phyloP scores from a whole-genome alignment of 2,797 vertebrate genomes.

The Eulemur coronatus region DNA sequence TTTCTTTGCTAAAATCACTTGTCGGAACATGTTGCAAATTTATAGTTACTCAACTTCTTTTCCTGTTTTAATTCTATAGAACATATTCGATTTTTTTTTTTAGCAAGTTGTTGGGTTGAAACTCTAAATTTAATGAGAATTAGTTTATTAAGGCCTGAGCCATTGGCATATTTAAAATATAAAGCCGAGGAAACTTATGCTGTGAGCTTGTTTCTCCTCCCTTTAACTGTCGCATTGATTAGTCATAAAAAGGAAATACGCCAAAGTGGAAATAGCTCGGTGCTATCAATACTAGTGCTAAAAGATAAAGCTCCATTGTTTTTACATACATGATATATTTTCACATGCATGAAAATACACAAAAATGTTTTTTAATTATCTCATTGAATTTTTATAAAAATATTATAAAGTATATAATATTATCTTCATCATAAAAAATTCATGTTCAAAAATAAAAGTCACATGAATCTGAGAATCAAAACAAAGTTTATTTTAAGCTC shows the following conservation, averaged over 20 bases:
- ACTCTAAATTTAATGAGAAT: background rate
- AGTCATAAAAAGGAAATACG: background rate
- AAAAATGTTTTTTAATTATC: background rate
- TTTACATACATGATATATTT: background rate
- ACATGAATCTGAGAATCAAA: background rate
- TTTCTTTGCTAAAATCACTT: background rate
- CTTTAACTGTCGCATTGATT: background rate
- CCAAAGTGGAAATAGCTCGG: background rate
- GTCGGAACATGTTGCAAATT: background rate
- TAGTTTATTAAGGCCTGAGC: background rate
- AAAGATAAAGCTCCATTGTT: background rate
- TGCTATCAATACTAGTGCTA: background rate
- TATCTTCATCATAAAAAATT: slow-evolving; percentile 19
- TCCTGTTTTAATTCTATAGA: background rate
- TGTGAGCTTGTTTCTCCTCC: background rate
- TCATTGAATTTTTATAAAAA: background rate
- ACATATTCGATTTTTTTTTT: background rate
- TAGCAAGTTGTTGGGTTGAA: background rate
- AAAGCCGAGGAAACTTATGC: background rate
- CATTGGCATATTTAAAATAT: background rate
- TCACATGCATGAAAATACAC: background rate
- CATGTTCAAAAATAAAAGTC: slow-evolving; percentile 4
- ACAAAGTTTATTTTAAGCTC: background rate
- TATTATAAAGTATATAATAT: background rate
- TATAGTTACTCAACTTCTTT: background rate